These are phyloP conservation scores for Tapirus indicus DNA, from an alignment of 2,797 vertebrate species.

Conservation along the genomic window DNA sequence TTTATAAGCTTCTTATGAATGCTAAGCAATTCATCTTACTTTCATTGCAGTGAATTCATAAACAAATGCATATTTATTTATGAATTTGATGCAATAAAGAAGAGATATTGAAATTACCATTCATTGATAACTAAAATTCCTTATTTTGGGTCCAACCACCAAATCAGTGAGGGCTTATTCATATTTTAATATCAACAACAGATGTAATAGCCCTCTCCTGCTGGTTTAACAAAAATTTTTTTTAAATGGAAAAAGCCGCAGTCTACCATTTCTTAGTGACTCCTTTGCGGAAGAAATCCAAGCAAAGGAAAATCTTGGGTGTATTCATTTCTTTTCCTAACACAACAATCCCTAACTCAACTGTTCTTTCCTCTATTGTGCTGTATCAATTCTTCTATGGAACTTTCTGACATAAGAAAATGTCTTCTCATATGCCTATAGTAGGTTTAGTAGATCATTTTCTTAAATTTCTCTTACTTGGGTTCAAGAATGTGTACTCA, in stretches of 20 bases:
- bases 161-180: background rate
- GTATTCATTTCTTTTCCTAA: constrained; percentile 35
- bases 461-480: constrained; percentile 45
- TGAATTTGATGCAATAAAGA: constrained; percentile 29
- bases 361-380: background rate
- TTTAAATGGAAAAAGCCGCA: background rate
- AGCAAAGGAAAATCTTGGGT: background rate
- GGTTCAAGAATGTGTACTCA: constrained; percentile 27
- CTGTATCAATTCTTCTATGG: background rate
- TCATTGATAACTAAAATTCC: constrained; percentile 52
- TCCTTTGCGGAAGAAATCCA: background rate
- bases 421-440: constrained; percentile 13
- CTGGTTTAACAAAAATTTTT: constrained; percentile 1
- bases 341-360: constrained; percentile 20
- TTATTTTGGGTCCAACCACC: constrained; percentile 59
- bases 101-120: constrained; percentile 40
- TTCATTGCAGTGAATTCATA: constrained; percentile 58
- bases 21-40: constrained; percentile 53
- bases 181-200: constrained; percentile 48
- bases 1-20: constrained; percentile 61
- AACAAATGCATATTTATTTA: background rate
- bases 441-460: constrained; percentile 12
- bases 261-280: background rate
- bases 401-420: constrained; percentile 38
- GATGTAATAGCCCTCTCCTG: background rate